Conservation (phyloP, 1,140 invertebrate species). For the Drosophila nasuta region DNA sequence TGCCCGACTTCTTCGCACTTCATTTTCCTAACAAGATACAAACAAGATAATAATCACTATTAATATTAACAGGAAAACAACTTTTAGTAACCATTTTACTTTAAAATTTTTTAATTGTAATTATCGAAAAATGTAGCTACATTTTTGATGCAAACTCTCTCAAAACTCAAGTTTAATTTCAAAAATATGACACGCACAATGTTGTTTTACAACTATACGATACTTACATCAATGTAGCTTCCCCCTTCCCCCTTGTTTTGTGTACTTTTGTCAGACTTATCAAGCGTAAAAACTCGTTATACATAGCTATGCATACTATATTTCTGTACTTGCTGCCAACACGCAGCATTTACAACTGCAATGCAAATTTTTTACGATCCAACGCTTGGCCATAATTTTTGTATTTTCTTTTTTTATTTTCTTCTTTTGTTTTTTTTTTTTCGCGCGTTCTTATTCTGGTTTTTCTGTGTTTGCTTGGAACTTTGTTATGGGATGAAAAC, state of each 20-base stretch:
- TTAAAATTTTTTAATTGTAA: too few species aligned
- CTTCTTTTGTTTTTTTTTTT: neutral
- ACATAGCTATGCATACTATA: slow-evolving; percentile 30
- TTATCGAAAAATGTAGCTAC: neutral
- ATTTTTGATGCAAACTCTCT: neutral
- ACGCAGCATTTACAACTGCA: slow-evolving; percentile 72
- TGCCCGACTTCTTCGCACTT: too few species aligned
- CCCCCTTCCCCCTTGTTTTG: neutral
- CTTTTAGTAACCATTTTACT: too few species aligned
- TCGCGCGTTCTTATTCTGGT: neutral
- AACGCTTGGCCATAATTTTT: slow-evolving; percentile 56
- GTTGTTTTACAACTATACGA: slow-evolving; percentile 9
- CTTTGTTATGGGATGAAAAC: slow-evolving; percentile 25
- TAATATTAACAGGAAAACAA: too few species aligned
- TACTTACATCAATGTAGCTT: neutral
- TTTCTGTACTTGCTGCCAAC: slow-evolving; percentile 42
- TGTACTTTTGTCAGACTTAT: slow-evolving; percentile 45
- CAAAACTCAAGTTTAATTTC: slow-evolving; percentile 1
- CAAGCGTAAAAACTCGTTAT: slow-evolving; percentile 66
- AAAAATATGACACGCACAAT: slow-evolving; percentile 12
- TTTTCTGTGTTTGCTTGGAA: neutral
- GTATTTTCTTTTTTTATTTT: neutral
- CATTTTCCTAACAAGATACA: too few species aligned
- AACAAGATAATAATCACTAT: too few species aligned
- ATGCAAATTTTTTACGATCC: slow-evolving; percentile 69